These are phyloP conservation scores for Bombus sibiricus DNA, from an alignment of 1,140 invertebrate species.

Conservation along the genomic window DNA sequence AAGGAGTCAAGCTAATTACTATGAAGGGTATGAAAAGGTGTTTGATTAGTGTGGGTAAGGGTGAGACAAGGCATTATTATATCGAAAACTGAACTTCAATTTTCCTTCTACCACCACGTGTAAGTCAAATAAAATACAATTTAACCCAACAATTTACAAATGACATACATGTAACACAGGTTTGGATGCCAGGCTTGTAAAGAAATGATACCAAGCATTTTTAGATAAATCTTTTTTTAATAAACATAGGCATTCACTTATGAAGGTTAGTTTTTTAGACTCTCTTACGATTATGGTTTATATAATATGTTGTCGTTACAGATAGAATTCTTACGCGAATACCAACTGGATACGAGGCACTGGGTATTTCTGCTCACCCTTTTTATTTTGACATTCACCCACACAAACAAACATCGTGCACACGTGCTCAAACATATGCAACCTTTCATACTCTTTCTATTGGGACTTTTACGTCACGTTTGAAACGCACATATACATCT, in stretches of 20 bases:
- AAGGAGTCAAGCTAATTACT: no score
- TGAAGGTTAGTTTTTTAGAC: conserved; percentile 80
- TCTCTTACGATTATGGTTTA: conserved; percentile 77
- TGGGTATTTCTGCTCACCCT: conserved; percentile 57
- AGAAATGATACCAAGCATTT: conserved; percentile 29
- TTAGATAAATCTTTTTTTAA: conserved; percentile 72
- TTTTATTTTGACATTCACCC: conserved; percentile 55
- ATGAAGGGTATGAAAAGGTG: not conserved
- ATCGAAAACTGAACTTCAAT: not conserved
- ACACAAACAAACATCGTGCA: conserved; percentile 61
- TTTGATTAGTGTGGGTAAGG: not conserved
- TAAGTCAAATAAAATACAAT: not conserved
- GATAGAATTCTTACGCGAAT: conserved; percentile 72
- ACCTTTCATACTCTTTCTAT: conserved; percentile 31
- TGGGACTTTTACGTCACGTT: conserved; percentile 24
- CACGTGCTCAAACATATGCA: conserved; percentile 19
- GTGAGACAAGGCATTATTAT: not conserved
- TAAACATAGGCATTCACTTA: conserved; percentile 79
- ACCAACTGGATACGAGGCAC: conserved; percentile 69
- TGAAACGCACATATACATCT: conserved; percentile 65
- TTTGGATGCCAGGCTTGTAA: not conserved
- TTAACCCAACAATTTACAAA: not conserved
- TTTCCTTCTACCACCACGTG: not conserved
- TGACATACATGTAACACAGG: not conserved
- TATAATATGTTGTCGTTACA: conserved; percentile 75